Evolutionary conservation across 2,113 vertebrate species (phyloP).

Genomic region (Phaethon lepturus): DNA sequence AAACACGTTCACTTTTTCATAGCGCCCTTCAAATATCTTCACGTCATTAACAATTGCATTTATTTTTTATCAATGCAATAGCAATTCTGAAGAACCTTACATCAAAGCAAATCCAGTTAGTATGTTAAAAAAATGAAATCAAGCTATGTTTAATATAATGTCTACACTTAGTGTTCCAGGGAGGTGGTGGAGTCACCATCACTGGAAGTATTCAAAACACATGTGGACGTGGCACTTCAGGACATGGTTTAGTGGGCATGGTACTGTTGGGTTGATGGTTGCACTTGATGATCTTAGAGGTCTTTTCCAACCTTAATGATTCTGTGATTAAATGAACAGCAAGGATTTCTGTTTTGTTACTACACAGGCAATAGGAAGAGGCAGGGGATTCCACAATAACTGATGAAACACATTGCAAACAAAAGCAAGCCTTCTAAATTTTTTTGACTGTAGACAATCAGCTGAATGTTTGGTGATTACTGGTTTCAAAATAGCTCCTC

Average conservation of each 20-base stretch:
- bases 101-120: not conserved
- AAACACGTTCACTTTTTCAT: not conserved
- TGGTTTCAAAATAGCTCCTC: slow-evolving; percentile 19
- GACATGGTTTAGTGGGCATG: too few relatives aligned
- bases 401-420: not conserved
- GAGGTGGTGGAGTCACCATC: too few relatives aligned
- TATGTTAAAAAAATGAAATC: not conserved
- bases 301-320: too few relatives aligned
- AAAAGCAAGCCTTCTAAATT: not conserved
- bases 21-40: not conserved
- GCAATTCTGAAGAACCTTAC: not conserved
- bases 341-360: not conserved
- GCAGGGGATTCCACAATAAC: not conserved
- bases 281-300: too few relatives aligned
- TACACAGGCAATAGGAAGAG: not conserved
- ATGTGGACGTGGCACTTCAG: too few relatives aligned
- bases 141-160: not conserved
- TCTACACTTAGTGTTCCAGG: not conserved
- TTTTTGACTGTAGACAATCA: not conserved
- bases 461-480: not conserved
- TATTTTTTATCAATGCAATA: not conserved
- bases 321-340: not conserved
- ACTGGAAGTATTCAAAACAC: too few relatives aligned
- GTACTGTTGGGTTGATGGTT: too few relatives aligned
- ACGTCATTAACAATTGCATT: not conserved